Percentiles rank a stretch among this genome's conserved stretches.
These are phyloP conservation scores for Drosophila kanekoi DNA, from an alignment of 2,888 invertebrate species.

Conservation along the genomic window DNA sequence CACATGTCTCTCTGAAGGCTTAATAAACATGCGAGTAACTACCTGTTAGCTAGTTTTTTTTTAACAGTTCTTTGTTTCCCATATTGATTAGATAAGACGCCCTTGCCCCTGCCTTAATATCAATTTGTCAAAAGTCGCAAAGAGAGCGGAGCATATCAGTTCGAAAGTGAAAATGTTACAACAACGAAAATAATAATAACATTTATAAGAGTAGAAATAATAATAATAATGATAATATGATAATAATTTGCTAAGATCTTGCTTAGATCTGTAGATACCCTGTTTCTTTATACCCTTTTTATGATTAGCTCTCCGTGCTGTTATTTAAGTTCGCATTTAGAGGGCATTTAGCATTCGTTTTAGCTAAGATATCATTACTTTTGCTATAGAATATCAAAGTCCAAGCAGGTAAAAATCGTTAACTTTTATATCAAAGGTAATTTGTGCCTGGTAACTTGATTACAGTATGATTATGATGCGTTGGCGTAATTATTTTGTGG, in stretches of 20 bases:
- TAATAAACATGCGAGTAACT: constrained; percentile 43
- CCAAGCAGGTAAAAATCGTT: constrained; percentile 45
- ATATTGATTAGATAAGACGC: constrained; percentile 63
- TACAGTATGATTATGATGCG: constrained; percentile 22
- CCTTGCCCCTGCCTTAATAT: constrained; percentile 36
- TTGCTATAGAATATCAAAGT: constrained; percentile 58
- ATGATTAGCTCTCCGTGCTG: background rate
- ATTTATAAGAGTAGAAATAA: background rate
- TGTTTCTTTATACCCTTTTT: too few relatives aligned
- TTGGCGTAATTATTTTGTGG: constrained; percentile 1
- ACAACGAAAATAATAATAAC: background rate
- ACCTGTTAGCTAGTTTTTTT: constrained; percentile 46
- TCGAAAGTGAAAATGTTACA: background rate
- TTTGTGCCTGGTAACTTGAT: constrained; percentile 45
- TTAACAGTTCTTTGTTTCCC: constrained; percentile 31
- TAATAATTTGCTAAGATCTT: too few relatives aligned
- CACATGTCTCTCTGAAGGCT: constrained; percentile 22
- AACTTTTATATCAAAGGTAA: constrained; percentile 46
- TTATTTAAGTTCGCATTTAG: too few relatives aligned
- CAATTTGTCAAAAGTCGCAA: constrained; percentile 50
- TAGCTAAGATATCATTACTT: background rate
- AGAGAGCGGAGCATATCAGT: constrained; percentile 12
- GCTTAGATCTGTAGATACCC: too few relatives aligned
- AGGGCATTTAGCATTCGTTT: constrained; percentile 3
- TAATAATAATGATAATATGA: too few relatives aligned